Base-by-base conservation (phyloP, 2,888 invertebrate genomes). In the Vannuccia rotundouncinata region DNA sequence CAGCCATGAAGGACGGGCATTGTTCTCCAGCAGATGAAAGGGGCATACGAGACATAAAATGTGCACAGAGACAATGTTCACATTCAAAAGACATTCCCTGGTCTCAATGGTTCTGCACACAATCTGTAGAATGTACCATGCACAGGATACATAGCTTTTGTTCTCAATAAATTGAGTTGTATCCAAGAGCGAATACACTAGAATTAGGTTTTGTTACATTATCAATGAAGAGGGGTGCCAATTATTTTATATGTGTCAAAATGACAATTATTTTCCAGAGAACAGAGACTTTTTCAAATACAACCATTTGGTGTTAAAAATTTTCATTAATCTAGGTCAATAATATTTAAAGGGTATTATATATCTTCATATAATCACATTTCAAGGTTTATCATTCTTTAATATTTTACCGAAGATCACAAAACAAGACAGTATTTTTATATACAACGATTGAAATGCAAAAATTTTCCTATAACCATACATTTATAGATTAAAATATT, bases 41-140 rank as follows among this genome's bases (percentile, higher is more conserved):
- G 45, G n/a, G n/a, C n/a, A n/a, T n/a, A n/a, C 45, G 17, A 45
- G 45, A 45, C 10, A 45, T 17, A 45, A 45, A 45, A 45, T 45
- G 45, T 45, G n/a, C n/a, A 45, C 45, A 45, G 66, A 66, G 66
- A 66, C 66, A 66, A 66, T 66, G n/a, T n/a, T 27, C 13, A 66
- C 2, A 66, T 66, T 66, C 25, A 2, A 66, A 66, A 66, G 66
- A 22, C 66, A 66, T 66, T 66, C 66, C 10, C 66, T 66, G 5
- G 66, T 13, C 66, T 13, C 2, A n/a, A 45, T 45, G 17, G 10
- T 17, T 45, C 17, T 45, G 45, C 45, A 45, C 45, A 45, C 17
- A n/a, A n/a, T n/a, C n/a, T n/a, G n/a, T n/a, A n/a, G n/a, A n/a
- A n/a, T n/a, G n/a, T 45, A 45, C 45, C 45, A 45, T 45, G 45